Evolutionary conservation across 2,113 vertebrate genomes (phyloP).

Genomic region (Otus sunia): DNA sequence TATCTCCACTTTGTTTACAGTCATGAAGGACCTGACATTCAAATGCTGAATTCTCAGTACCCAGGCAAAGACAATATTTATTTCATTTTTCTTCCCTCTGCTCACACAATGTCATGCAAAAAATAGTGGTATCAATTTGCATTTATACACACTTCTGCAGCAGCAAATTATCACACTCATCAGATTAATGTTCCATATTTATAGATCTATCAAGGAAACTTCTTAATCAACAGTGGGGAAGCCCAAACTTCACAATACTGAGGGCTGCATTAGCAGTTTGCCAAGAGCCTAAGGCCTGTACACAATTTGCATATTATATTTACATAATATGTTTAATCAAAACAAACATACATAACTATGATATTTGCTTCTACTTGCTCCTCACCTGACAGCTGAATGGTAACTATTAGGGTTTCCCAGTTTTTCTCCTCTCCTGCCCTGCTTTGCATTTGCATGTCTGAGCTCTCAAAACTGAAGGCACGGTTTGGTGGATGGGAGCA

Average conservation of each 20-base stretch:
- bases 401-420: background rate
- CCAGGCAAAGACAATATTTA: background rate
- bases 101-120: background rate
- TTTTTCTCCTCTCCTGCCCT: background rate
- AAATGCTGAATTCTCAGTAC: background rate
- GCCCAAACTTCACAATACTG: background rate
- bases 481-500: background rate
- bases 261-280: background rate
- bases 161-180: background rate
- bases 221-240: background rate
- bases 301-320: background rate
- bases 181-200: constrained; percentile 8
- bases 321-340: background rate
- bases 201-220: background rate
- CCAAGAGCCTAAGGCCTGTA: background rate
- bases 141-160: background rate
- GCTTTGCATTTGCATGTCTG: accelerated
- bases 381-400: background rate
- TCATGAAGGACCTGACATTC: background rate
- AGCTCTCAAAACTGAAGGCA: background rate
- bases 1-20: background rate
- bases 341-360: background rate
- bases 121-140: background rate
- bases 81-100: background rate
- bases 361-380: background rate